Conservation (phyloP, 2,113 vertebrate genomes). For the Thinocorus orbignyianus region DNA sequence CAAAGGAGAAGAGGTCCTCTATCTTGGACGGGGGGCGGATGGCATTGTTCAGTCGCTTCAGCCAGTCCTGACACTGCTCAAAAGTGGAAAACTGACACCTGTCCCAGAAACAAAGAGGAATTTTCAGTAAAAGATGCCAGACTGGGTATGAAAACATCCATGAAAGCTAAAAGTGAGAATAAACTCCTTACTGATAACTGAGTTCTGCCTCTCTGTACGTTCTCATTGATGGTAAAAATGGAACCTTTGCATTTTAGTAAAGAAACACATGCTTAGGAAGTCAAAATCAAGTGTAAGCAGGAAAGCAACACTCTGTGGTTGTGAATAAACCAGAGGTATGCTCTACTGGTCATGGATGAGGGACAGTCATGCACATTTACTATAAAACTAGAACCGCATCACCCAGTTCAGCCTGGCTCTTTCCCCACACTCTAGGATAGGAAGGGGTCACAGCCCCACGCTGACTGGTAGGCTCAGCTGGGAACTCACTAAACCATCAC, state of each 20-base stretch:
- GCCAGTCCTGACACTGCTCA: slow-evolving; percentile 97
- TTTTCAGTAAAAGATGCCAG: not conserved
- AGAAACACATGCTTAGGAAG: not conserved
- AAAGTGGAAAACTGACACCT: slow-evolving; percentile 98
- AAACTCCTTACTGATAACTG: not conserved
- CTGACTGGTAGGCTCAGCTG: not conserved
- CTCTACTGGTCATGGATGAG: not conserved
- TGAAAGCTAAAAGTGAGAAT: not conserved
- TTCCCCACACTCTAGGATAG: not conserved
- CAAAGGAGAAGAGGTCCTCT: slow-evolving; percentile 96
- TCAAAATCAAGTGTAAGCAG: not conserved
- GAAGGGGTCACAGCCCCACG: not conserved
- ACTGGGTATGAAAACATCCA: not conserved
- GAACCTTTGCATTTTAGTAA: not conserved
- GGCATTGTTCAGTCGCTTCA: slow-evolving; percentile 85
- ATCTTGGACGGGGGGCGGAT: slow-evolving; percentile 88
- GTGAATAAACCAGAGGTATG: not conserved
- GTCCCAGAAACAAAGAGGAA: slow-evolving; percentile 47
- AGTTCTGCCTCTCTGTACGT: not conserved
- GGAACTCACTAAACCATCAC: not conserved
- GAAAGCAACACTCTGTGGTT: not conserved
- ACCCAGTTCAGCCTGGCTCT: not conserved
- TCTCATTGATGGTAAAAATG: not conserved
- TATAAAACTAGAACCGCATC: not conserved
- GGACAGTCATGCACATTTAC: not conserved